Evolutionary conservation across 2,888 invertebrate species (phyloP), one percentile per base, ranked within the genome.

Genomic region (Stenichneumon culpator): DNA sequence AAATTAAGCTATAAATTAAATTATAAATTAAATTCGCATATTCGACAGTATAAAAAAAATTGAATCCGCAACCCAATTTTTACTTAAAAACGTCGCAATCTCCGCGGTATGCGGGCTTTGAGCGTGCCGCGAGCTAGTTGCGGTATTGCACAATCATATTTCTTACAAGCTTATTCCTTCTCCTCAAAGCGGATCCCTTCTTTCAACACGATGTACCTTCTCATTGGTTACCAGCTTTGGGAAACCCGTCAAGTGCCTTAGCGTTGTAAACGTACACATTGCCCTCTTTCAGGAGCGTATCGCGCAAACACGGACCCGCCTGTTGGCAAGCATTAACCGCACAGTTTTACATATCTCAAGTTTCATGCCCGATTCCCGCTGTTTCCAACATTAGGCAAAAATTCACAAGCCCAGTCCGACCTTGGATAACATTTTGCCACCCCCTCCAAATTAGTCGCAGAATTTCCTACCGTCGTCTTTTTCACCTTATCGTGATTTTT

Each of bases 201-300:
- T 88, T 88, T 87, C 86, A 87, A 81, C 79, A 86, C 78, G 79
- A 86, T 87, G 89, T 90, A 88, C 88, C 87, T 82, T 88, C 88
- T 89, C 85, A 89, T 89, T 89, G 90, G 90, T 90, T 86, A 87
- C 89, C 86, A 88, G 89, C 88, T 90, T 90, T 90, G 87, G 82
- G 92, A 93, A 92, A 90, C 91, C 92, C 87, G 84, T 86, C 83
- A 91, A 91, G 86, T 86, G 87, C 78, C 86, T 87, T 82, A 88
- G 88, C 87, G 75, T 88, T 87, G 88, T 88, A 89, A 90, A 90
- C 88, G 86, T 86, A 88, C 86, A 87, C 87, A 86, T 70, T 75
- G 79, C 81, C 79, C 75, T 65, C 78, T 47, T 60, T 69, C 87
- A 88, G 88, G 83, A 84, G 83, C 86, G 88, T 86, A 83, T 65